These are phyloP conservation scores for Anoplopoma fimbria DNA, from an alignment of 2,113 vertebrate species.

Conservation along the genomic window DNA sequence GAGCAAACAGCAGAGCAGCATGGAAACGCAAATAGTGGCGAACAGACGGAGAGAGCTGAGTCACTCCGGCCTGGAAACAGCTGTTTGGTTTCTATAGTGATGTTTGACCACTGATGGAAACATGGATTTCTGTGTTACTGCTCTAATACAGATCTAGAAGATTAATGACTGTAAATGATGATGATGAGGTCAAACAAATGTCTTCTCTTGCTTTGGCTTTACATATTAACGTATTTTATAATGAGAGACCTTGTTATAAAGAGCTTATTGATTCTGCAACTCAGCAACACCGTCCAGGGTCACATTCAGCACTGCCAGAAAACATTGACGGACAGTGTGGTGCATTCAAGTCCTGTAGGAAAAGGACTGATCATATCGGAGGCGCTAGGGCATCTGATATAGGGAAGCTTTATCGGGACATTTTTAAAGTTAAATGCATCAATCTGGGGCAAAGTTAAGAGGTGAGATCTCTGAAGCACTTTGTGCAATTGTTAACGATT, in stretches of 20 bases:
- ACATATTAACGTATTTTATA: background rate
- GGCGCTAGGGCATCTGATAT: background rate
- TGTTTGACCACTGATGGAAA: background rate
- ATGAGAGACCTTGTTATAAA: background rate
- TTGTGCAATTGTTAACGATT: background rate
- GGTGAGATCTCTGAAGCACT: background rate
- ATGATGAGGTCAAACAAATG: background rate
- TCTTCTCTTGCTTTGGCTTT: background rate
- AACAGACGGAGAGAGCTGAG: constrained; percentile 35
- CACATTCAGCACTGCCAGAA: background rate
- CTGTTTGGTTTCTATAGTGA: background rate
- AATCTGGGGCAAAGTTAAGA: background rate
- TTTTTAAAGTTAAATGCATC: background rate
- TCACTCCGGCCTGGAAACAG: constrained; percentile 27
- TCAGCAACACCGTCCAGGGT: constrained; percentile 4
- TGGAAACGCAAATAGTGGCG: constrained; percentile 35
- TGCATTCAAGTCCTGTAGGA: background rate
- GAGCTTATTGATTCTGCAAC: constrained; percentile 5
- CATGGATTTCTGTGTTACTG: background rate
- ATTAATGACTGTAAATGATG: no score
- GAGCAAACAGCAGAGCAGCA: constrained; percentile 30
- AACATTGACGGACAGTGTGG: background rate
- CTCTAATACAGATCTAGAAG: background rate
- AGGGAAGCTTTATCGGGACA: background rate
- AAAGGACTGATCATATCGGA: background rate